Evolutionary conservation across 2,797 vertebrate genomes (phyloP).

Genomic region (Ceryle rudis): DNA sequence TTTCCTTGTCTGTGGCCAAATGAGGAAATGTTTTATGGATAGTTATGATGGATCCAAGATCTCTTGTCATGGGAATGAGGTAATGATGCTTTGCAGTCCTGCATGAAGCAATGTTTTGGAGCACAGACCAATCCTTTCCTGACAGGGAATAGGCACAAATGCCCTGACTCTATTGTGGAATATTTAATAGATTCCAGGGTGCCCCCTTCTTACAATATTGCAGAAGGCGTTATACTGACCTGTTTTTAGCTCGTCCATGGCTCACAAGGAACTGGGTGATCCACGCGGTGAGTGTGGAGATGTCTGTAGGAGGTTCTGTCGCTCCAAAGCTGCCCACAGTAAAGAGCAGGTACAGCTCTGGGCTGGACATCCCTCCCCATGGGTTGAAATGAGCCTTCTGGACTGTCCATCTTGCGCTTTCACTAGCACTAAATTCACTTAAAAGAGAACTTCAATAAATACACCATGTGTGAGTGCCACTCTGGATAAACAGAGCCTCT

Average conservation of each 20-base stretch:
- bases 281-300: accelerated
- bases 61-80: background rate
- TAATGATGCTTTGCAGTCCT: background rate
- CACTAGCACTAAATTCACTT: background rate
- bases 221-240: background rate
- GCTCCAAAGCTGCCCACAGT: background rate
- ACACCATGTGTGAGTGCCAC: background rate
- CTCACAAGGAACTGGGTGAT: background rate
- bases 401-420: background rate
- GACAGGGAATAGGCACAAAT: background rate
- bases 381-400: background rate
- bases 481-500: background rate
- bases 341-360: background rate
- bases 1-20: background rate
- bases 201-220: accelerated
- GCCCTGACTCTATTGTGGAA: background rate
- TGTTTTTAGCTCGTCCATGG: accelerated
- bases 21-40: conserved; percentile 16
- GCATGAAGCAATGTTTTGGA: background rate
- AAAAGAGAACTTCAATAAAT: background rate
- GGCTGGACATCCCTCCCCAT: accelerated
- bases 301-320: background rate
- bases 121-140: background rate
- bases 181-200: background rate
- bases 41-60: background rate